Conservation (phyloP, 2,888 invertebrate genomes). For the Altica lythri region DNA sequence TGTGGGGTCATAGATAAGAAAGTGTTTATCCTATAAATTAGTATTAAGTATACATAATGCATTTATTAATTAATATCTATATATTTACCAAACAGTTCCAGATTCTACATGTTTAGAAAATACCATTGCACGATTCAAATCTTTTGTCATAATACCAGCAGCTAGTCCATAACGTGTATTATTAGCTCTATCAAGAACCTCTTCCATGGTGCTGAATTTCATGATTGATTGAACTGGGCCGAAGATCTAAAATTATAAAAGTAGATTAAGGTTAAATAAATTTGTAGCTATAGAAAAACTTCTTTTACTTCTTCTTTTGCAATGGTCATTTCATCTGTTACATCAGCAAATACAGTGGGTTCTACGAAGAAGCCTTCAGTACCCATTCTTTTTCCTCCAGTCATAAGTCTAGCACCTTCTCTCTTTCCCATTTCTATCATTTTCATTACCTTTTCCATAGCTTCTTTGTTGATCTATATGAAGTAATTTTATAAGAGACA, state of each 20-base stretch:
- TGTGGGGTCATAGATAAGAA: conserved; percentile 71
- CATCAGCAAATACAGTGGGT: conserved; percentile 78
- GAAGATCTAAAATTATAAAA: conserved; percentile 69
- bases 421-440: conserved; percentile 77
- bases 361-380: conserved; percentile 74
- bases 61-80: background rate
- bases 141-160: conserved; percentile 79
- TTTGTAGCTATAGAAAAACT: background rate
- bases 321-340: conserved; percentile 76
- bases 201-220: conserved; percentile 77
- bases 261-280: conserved; percentile 10
- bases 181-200: conserved; percentile 83
- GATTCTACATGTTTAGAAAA: background rate
- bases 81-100: background rate
- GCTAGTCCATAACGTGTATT: conserved; percentile 80
- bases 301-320: conserved; percentile 71
- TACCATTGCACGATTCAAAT: conserved; percentile 61
- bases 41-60: background rate
- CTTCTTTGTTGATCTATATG: conserved; percentile 68
- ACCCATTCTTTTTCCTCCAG: conserved; percentile 74
- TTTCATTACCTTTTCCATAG: conserved; percentile 74
- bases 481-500: background rate
- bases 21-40: conserved; percentile 69
- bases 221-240: conserved; percentile 88
- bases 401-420: conserved; percentile 77